phyloP scores from a whole-genome alignment of 2,797 vertebrate genomes.

The Antrozous pallidus region DNA sequence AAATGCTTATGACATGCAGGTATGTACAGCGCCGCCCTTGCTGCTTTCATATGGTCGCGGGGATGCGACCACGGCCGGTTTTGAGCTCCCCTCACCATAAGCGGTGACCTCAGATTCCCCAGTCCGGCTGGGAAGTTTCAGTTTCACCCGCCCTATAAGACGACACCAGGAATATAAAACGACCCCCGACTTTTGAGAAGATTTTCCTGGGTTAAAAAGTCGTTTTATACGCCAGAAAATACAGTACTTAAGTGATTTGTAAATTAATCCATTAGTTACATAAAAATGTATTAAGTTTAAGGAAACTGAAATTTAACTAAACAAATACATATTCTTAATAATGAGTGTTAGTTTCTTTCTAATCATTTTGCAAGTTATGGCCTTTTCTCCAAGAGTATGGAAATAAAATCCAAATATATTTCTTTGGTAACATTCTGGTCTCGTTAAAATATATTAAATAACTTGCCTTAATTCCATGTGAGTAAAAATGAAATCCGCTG shows the following conservation, averaged over 20 bases:
- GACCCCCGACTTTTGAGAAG: no score
- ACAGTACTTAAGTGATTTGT: slow-evolving; percentile 24
- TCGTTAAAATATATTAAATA: slow-evolving; percentile 37
- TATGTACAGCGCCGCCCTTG: no score
- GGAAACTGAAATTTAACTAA: neutral
- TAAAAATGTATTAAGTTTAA: neutral
- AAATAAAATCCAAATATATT: slow-evolving; percentile 14
- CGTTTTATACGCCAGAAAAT: no score
- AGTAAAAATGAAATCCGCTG: neutral
- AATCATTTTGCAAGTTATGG: slow-evolving; percentile 16
- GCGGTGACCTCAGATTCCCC: no score
- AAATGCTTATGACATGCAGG: no score
- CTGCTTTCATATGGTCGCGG: no score
- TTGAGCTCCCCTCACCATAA: no score
- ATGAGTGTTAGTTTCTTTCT: neutral
- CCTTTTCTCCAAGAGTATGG: slow-evolving; percentile 1
- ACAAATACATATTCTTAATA: neutral
- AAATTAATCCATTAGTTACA: neutral
- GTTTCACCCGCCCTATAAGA: no score
- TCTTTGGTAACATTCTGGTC: neutral
- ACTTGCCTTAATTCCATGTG: neutral
- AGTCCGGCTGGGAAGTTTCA: no score
- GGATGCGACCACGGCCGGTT: no score
- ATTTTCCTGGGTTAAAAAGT: no score
- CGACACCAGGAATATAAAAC: no score